phyloP scores from a whole-genome alignment of 1,140 invertebrate species.

The Prorops nasuta region DNA sequence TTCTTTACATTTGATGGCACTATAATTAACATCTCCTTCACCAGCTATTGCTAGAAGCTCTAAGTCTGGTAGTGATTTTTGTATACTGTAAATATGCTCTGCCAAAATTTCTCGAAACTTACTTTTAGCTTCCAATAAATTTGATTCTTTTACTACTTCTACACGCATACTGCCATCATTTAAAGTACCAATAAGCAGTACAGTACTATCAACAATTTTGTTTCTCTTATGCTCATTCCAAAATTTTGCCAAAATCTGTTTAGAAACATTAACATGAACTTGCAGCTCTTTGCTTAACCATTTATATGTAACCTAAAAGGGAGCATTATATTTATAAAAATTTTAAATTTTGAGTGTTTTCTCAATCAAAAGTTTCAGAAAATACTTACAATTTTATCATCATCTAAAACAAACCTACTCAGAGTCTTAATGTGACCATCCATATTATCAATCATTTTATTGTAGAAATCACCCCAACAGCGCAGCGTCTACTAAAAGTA shows the following conservation, averaged over 20 bases:
- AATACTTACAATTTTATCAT: slow-evolving; percentile 39
- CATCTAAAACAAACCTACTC: slow-evolving; percentile 30
- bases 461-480: no score
- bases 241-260: slow-evolving; percentile 43
- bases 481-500: no score
- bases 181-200: slow-evolving; percentile 44
- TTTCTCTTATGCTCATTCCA: slow-evolving; percentile 36
- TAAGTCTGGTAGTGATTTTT: slow-evolving; percentile 42
- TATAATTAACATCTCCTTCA: slow-evolving; percentile 38
- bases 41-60: slow-evolving; percentile 35
- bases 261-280: slow-evolving; percentile 50
- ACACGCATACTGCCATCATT: slow-evolving; percentile 40
- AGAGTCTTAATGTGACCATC: slow-evolving; percentile 29
- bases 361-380: background rate
- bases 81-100: slow-evolving; percentile 52
- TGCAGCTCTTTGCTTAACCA: slow-evolving; percentile 50
- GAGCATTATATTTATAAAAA: slow-evolving; percentile 4
- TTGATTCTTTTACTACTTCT: slow-evolving; percentile 41
- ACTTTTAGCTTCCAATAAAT: slow-evolving; percentile 32
- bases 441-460: no score
- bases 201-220: slow-evolving; percentile 34
- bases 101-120: slow-evolving; percentile 46
- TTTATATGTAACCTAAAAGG: slow-evolving; percentile 49
- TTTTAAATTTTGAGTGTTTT: background rate
- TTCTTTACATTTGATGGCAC: slow-evolving; percentile 44